Conservation (phyloP, 1,140 invertebrate species). For the Drosophila parvula region DNA sequence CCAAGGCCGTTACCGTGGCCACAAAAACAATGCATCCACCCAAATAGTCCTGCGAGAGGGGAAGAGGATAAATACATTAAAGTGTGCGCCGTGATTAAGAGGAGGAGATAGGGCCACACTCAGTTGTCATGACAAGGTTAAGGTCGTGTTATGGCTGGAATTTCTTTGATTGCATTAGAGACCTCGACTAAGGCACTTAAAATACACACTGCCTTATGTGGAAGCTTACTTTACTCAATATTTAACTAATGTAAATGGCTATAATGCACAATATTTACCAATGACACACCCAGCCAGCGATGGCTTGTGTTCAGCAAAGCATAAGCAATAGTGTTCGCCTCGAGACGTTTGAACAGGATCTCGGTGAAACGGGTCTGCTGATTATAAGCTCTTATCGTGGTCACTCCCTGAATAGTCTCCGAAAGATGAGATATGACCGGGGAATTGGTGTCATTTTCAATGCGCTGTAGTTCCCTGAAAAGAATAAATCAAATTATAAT, state of each 20-base stretch:
- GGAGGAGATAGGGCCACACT: conserved; percentile 23
- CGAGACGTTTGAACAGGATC: conserved; percentile 88
- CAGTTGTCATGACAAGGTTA: conserved; percentile 13
- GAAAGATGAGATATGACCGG: conserved; percentile 90
- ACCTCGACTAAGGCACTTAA: background rate
- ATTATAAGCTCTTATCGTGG: conserved; percentile 89
- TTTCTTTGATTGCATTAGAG: conserved; percentile 8
- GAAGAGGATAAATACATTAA: conserved; percentile 48
- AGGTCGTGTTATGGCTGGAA: conserved; percentile 15
- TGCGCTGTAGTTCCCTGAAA: conserved; percentile 88
- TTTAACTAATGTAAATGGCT: background rate
- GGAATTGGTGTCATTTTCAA: conserved; percentile 88
- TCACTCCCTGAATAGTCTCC: conserved; percentile 88
- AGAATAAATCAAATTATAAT: background rate
- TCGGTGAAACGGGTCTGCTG: conserved; percentile 88
- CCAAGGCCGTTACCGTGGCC: conserved; percentile 88
- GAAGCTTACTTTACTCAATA: background rate
- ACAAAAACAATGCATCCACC: conserved; percentile 91
- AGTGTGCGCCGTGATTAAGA: conserved; percentile 24
- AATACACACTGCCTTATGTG: too few species aligned
- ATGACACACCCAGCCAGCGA: conserved; percentile 91
- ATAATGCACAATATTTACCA: conserved; percentile 86
- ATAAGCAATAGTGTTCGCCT: conserved; percentile 90
- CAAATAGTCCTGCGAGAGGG: conserved; percentile 89
- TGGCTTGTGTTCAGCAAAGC: conserved; percentile 91